Base-by-base conservation (phyloP, 2,797 vertebrate species). In the Amphiprion clarkii region DNA sequence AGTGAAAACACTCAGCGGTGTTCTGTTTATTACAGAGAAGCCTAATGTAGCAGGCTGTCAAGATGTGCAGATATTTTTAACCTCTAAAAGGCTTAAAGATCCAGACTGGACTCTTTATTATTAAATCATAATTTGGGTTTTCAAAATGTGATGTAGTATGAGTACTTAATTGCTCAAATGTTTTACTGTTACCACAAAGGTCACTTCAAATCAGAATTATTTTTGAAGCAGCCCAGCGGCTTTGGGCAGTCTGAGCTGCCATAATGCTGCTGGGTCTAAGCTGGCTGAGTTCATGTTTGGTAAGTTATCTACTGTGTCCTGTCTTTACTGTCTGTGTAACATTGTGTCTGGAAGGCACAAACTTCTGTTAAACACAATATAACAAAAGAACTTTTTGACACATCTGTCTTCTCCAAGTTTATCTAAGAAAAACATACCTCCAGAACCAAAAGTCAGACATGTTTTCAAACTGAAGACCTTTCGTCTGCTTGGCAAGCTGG, bases 401-500 rank as follows among this genome's bases (percentile, higher is more conserved):
- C 6, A 13, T 64, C 42, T 42, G 3, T 46, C 23, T 6, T 61
- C 33, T 29, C 3, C 23, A 7, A 13, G 19, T 71, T 67, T 54
- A 73, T 73, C 36, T 40, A 39, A 36, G 31, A 49, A 52, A 56
- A 75, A 58, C 57, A 74, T 44, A 58, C 44, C 16, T 55, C 27
- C 5, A 1, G n/a, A 70, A 4, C 7, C 1, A 44, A 71, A 77
- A 64, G 36, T 11, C 51, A 48, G 11, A 3, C 14, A 17, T 10
- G 1, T 46, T 70, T 77, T 69, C 10, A 68, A 46, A 71, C 36
- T 19, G 31, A 58, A 67, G 48, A 31, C 17, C 44, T 51, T 82
- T 73, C 49, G 40, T 80, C 8, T 49, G 60, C 59, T 71, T 71
- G 70, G 42, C 52, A 56, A 57, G n/a, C 71, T 75, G 2, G 29